Conservation (phyloP, 2,888 invertebrate genomes). For the Galerucella pusilla region DNA sequence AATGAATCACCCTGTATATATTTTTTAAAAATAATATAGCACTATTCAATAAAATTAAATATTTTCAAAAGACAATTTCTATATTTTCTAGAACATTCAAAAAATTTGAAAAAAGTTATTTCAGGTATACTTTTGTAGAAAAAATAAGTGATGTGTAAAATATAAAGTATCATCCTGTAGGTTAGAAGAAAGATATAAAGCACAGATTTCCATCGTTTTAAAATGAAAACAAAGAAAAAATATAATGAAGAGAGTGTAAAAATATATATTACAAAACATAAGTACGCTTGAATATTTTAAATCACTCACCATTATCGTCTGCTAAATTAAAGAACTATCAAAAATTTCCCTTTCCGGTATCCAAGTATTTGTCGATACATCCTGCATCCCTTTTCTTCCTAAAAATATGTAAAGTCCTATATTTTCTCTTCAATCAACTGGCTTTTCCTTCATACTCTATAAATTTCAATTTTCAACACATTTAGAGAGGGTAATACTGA, state of each 20-base stretch:
- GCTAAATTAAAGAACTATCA: background rate
- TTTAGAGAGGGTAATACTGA: background rate
- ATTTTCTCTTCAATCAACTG: background rate
- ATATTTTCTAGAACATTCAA: conserved; percentile 30
- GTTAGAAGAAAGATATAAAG: conserved; percentile 10
- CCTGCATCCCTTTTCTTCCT: background rate
- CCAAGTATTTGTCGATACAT: background rate
- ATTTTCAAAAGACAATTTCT: background rate
- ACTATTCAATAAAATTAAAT: background rate
- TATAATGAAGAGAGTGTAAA: too few species aligned
- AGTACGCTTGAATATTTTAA: background rate
- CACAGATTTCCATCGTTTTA: too few species aligned
- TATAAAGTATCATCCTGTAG: conserved; percentile 15
- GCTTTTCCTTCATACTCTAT: background rate
- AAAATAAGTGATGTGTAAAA: conserved; percentile 47
- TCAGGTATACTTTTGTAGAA: conserved; percentile 49
- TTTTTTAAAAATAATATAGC: background rate
- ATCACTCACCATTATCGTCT: background rate
- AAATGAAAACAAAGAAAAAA: too few species aligned
- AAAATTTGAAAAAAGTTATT: conserved; percentile 38
- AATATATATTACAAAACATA: too few species aligned
- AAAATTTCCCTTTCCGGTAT: background rate
- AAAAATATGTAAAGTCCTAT: background rate
- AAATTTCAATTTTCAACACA: background rate
- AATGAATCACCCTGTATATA: background rate